Conservation (phyloP, 2,797 vertebrate genomes). For the Glyptemys insculpta region DNA sequence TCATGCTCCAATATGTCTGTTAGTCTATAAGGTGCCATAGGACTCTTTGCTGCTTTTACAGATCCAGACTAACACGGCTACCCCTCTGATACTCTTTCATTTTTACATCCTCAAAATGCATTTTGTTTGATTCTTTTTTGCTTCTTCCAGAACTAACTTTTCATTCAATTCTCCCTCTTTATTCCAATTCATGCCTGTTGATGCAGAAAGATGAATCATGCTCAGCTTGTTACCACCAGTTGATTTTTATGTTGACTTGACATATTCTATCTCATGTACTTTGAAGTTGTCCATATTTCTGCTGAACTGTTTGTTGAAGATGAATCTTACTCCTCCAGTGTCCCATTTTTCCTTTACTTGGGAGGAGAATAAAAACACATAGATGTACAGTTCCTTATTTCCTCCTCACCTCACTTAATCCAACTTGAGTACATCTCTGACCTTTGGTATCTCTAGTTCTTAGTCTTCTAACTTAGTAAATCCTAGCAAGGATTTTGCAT, state of each 20-base stretch:
- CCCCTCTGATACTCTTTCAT: background rate
- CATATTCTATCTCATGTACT: background rate
- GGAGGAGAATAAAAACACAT: background rate
- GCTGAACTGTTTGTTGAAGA: slow-evolving; percentile 1
- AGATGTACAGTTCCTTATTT: background rate
- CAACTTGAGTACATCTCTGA: background rate
- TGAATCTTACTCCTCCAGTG: background rate
- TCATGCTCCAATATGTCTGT: too few species aligned
- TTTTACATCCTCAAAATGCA: background rate
- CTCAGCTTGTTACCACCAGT: background rate
- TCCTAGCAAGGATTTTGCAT: background rate
- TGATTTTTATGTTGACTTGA: slow-evolving; percentile 43
- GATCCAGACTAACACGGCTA: too few species aligned
- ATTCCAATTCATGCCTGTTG: background rate
- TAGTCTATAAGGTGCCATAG: too few species aligned
- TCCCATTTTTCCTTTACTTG: background rate
- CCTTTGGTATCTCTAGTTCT: slow-evolving; percentile 15
- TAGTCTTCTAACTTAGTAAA: background rate
- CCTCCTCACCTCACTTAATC: slow-evolving; percentile 1
- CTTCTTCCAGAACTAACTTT: background rate
- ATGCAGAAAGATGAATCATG: slow-evolving; percentile 38
- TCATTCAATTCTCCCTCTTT: background rate
- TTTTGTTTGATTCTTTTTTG: background rate
- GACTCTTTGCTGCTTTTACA: too few species aligned
- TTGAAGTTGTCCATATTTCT: slow-evolving; percentile 18